These are phyloP conservation scores for Latrodectus hesperus DNA, from an alignment of 2,888 invertebrate genomes.

Conservation along the genomic window DNA sequence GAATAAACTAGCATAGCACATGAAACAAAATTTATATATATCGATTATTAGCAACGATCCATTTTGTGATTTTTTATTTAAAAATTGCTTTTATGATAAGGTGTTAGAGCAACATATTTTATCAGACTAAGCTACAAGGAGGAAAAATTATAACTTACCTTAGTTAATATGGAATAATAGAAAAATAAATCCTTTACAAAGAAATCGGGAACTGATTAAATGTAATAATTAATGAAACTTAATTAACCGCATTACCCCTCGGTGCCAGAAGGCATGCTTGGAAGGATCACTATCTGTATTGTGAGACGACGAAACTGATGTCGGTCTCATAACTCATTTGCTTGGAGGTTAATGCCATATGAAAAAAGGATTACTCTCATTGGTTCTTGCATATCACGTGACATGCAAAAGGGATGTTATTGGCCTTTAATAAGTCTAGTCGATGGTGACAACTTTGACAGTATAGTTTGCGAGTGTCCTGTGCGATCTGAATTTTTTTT, in stretches of 20 bases:
- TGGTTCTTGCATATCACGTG: slow-evolving; percentile 42
- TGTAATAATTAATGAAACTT: slow-evolving; percentile 18
- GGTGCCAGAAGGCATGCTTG: slow-evolving; percentile 27
- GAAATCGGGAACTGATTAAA: not conserved
- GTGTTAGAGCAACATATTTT: slow-evolving; percentile 31
- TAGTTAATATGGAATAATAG: not conserved
- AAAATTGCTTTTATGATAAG: slow-evolving; percentile 14
- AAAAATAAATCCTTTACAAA: not conserved
- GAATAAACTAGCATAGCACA: not conserved
- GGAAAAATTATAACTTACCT: slow-evolving; percentile 8
- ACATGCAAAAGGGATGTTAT: slow-evolving; percentile 50
- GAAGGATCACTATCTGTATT: slow-evolving; percentile 46
- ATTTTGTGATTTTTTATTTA: too few species aligned
- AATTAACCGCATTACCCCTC: slow-evolving; percentile 51
- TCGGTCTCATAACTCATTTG: slow-evolving; percentile 63
- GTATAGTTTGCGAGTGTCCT: not conserved
- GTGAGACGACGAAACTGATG: slow-evolving; percentile 60
- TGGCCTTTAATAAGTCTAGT: slow-evolving; percentile 57
- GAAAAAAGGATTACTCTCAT: slow-evolving; percentile 45
- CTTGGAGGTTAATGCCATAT: slow-evolving; percentile 68
- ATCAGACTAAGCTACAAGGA: not conserved
- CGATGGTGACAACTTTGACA: slow-evolving; percentile 64
- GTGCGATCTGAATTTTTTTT: not conserved
- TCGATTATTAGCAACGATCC: not conserved
- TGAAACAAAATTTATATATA: not conserved